Evolutionary conservation across 2,888 invertebrate species (phyloP), one percentile per base, ranked within the genome.

Genomic region (Torymus texanus): DNA sequence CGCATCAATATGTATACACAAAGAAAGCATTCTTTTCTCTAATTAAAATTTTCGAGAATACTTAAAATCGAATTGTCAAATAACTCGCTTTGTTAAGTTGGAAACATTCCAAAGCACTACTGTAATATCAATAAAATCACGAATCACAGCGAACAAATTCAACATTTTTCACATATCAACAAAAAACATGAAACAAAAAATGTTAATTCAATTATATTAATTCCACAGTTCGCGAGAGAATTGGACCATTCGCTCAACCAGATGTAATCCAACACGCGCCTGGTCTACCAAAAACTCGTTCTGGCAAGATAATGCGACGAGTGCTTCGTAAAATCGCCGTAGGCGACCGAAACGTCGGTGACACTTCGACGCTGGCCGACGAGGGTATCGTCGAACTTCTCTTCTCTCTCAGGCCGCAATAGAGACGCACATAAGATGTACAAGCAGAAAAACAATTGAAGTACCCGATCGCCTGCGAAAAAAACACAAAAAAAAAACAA

Each of bases 281-380:
- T 0, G 96, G 95, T 0, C 92, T 99, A 82, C 99, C 99, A 0
- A 98, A 99, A 91, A 98, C 98, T 0, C 93, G 98, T 67, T 98
- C 98, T 0, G 99, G 99, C 1, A 99, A 99, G 91, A 98, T 99
- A 81, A 98, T 99, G 97, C 93, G 99, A 81, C 93, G 99, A 83
- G 95, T 99, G 79, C 92, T 99, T 81, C 93, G 98, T 82, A 98
- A 98, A 91, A 95, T 99, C 14, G 98, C 99, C 0, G 91, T 95
- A 2, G 96, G 97, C 58, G 98, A 98, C 88, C 92, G 91, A 66
- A 94, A 98, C 84, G 94, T 99, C 59, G 99, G 99, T 3, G 99
- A 99, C 91, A 94, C 94, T 1, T 96, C 98, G 65, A 98, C 99
- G 0, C 91, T 99, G 84, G 98, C 98, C 50, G 99, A 99, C 87